phyloP scores from a whole-genome alignment of 1,140 invertebrate species.

The Caenorhabditis elegans region DNA sequence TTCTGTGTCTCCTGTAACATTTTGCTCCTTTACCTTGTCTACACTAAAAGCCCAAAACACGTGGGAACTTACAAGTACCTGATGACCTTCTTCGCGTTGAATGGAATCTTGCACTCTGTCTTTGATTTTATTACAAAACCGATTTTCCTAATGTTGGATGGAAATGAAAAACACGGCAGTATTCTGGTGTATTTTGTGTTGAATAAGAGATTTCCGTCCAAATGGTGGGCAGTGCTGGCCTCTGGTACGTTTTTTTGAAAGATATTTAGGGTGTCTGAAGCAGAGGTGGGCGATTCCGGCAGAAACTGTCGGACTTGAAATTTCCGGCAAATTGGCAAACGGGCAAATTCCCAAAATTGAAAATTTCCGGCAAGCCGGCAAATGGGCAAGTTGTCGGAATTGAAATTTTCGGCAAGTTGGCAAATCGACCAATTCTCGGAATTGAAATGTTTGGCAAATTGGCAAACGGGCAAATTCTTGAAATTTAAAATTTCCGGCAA shows the following conservation, averaged over 20 bases:
- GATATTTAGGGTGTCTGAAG: neutral
- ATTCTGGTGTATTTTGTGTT: neutral
- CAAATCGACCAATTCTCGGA: no score
- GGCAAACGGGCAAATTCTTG: no score
- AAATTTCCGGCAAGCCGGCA: no score
- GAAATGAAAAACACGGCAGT: neutral
- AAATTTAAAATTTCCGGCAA: no score
- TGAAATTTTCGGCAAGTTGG: no score
- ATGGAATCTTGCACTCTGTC: neutral
- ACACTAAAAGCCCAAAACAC: neutral
- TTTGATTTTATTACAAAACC: neutral
- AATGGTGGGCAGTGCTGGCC: neutral
- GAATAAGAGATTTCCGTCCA: neutral
- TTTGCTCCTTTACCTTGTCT: neutral
- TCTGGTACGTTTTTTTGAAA: neutral
- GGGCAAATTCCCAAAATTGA: no score
- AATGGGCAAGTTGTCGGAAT: no score
- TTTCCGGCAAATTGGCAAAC: no score
- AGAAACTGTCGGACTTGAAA: no score
- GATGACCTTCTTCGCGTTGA: neutral
- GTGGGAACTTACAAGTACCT: neutral
- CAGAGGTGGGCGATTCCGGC: no score
- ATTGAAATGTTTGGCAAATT: no score
- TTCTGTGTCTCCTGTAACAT: neutral
- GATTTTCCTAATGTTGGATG: neutral